Evolutionary conservation across 2,797 vertebrate genomes (phyloP).

Genomic region (Cephalopachus bancanus): DNA sequence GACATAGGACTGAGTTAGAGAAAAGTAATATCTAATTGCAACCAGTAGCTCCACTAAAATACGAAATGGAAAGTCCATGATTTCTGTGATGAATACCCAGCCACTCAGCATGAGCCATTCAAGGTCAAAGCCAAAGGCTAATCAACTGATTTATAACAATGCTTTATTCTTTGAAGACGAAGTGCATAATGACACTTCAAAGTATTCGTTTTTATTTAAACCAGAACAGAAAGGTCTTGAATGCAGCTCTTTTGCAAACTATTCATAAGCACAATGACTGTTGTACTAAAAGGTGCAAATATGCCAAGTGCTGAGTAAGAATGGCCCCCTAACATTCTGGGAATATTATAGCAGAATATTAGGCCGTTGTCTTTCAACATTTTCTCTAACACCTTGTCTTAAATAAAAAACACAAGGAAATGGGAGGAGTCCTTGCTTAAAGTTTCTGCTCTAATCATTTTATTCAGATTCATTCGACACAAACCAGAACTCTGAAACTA

Average conservation of each 20-base stretch:
- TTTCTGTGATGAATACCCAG: not conserved
- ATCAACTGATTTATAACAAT: slow-evolving; percentile 54
- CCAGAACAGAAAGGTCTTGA: slow-evolving; percentile 60
- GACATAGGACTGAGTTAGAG: slow-evolving; percentile 14
- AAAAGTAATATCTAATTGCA: not conserved
- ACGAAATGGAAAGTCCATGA: not conserved
- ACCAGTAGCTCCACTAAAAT: not conserved
- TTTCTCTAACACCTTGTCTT: slow-evolving; percentile 24
- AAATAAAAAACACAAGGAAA: slow-evolving; percentile 55
- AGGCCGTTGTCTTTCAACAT: not conserved
- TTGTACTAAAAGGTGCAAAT: slow-evolving; percentile 59
- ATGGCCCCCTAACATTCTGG: not conserved
- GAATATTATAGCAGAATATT: not conserved
- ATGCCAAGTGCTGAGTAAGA: not conserved
- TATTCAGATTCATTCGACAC: slow-evolving; percentile 44
- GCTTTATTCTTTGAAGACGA: slow-evolving; percentile 61
- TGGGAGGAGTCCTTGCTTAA: not conserved
- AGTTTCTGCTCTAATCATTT: slow-evolving; percentile 45
- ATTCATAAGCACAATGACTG: not conserved
- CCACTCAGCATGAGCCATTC: not conserved
- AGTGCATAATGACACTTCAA: slow-evolving; percentile 33
- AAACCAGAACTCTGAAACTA: slow-evolving; percentile 60
- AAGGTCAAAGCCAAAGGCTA: slow-evolving; percentile 55
- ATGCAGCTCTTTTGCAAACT: slow-evolving; percentile 51
- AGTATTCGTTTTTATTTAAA: slow-evolving; percentile 74